phyloP scores from a whole-genome alignment of 2,113 vertebrate genomes.

The Rhagologus leucostigma region DNA sequence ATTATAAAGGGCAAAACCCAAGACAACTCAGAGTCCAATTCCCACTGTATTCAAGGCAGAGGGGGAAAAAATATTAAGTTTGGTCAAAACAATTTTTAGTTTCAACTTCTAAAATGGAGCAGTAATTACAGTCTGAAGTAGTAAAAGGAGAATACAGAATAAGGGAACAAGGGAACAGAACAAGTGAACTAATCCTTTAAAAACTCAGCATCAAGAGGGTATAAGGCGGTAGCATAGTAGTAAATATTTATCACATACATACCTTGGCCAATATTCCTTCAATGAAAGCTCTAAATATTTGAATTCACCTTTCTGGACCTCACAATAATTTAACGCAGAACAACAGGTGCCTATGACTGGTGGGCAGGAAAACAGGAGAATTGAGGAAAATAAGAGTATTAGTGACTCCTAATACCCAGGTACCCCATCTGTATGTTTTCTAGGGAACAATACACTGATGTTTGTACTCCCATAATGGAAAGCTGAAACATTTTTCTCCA shows the following conservation, averaged over 20 bases:
- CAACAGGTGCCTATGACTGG: neutral
- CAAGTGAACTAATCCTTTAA: neutral
- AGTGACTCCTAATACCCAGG: neutral
- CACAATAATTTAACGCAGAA: neutral
- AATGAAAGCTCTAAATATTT: neutral
- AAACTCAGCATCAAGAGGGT: neutral
- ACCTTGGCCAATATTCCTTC: neutral
- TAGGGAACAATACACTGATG: neutral
- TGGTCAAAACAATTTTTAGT: neutral
- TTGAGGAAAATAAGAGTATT: neutral
- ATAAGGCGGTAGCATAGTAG: neutral
- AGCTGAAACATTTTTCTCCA: neutral
- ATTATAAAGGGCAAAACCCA: neutral
- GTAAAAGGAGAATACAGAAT: neutral
- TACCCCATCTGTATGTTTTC: neutral
- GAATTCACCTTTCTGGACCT: neutral
- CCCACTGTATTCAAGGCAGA: neutral
- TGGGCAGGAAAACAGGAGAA: neutral
- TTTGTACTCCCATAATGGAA: neutral
- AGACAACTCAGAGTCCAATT: neutral
- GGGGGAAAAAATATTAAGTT: fast-evolving
- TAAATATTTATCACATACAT: neutral
- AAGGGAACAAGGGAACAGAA: no score
- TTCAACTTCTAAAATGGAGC: neutral
- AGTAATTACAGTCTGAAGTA: neutral